Evolutionary conservation across 2,113 vertebrate species (phyloP).

Genomic region (Chelonoidis abingdonii): DNA sequence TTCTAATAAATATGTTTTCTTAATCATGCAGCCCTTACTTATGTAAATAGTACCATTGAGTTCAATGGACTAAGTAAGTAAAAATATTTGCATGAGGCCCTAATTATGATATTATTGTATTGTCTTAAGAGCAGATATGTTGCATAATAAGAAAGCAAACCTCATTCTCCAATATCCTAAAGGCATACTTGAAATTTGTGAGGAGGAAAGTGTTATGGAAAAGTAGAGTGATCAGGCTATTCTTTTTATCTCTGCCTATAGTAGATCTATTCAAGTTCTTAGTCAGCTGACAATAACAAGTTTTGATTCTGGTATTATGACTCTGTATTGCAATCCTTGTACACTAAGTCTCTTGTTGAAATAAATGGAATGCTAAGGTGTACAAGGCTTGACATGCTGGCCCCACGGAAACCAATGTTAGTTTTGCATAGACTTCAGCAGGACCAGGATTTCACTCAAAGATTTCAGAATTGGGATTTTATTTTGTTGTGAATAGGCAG

Average conservation of each 20-base stretch:
- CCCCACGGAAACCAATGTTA: not conserved
- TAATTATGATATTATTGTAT: not conserved
- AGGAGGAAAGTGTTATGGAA: not conserved
- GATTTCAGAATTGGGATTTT: not conserved
- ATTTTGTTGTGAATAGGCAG: not conserved
- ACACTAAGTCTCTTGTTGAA: not conserved
- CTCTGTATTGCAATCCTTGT: not conserved
- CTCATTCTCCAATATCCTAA: not conserved
- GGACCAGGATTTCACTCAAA: not conserved
- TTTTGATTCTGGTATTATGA: not conserved
- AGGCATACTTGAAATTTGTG: not conserved
- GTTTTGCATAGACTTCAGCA: not conserved
- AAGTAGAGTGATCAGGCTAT: not conserved
- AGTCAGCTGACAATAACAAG: not conserved
- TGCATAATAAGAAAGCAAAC: not conserved
- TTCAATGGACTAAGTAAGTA: not conserved
- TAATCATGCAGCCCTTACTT: not conserved
- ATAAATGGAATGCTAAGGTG: rapidly evolving
- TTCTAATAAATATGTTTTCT: not conserved
- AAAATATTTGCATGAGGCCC: not conserved
- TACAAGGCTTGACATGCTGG: not conserved
- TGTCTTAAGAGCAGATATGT: not conserved
- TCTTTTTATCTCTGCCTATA: not conserved
- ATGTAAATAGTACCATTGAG: not conserved
- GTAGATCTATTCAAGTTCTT: not conserved